A percentile compares a stretch with the other conserved stretches of the same genome.
These are phyloP conservation scores for Gadopsis bispinosus DNA, from an alignment of 2,797 vertebrate genomes.

Conservation along the genomic window DNA sequence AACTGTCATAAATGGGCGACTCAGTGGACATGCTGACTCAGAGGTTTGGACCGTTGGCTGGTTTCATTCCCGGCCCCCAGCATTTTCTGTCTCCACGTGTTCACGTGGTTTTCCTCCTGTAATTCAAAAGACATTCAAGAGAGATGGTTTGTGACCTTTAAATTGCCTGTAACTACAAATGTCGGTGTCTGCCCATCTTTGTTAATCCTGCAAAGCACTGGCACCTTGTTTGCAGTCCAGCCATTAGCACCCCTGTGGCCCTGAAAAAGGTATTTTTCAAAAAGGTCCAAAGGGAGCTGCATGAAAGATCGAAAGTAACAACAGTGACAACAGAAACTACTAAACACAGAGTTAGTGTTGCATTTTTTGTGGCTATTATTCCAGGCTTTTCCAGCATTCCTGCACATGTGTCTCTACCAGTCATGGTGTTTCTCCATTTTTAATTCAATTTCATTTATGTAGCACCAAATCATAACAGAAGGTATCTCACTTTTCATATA, in stretches of 20 bases:
- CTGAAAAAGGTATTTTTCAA: neutral
- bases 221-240: neutral
- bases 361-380: neutral
- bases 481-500: no score
- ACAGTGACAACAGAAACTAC: neutral
- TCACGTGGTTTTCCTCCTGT: constrained; percentile 1
- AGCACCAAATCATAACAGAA: no score
- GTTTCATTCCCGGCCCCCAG: constrained; percentile 1
- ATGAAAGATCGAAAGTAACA: neutral
- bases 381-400: neutral
- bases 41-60: constrained; percentile 8
- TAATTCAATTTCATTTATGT: no score
- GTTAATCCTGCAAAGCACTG: constrained; percentile 8
- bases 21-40: constrained; percentile 20
- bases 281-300: neutral
- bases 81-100: constrained; percentile 8
- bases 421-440: no score
- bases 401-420: neutral
- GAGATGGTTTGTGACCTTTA: constrained; percentile 8
- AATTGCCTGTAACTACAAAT: constrained; percentile 29
- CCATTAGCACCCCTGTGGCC: neutral
- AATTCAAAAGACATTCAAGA: constrained; percentile 23
- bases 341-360: neutral
- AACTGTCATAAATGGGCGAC: constrained; percentile 14
- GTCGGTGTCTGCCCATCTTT: constrained; percentile 1